These are phyloP conservation scores for Choloepus didactylus DNA, from an alignment of 2,797 vertebrate genomes.

Conservation along the genomic window DNA sequence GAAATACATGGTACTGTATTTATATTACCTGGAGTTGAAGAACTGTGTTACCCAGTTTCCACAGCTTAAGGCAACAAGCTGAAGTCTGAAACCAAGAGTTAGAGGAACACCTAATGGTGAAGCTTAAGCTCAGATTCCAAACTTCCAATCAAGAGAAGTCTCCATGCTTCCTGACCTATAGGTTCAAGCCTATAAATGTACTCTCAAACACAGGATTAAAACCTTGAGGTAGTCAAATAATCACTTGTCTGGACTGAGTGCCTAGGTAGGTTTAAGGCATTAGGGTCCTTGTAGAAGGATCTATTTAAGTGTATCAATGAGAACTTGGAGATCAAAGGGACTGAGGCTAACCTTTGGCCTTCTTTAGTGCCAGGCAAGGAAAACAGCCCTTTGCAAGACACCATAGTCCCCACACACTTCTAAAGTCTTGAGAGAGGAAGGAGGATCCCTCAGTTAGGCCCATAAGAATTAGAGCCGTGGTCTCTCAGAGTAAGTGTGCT, in stretches of 20 bases:
- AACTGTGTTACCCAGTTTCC: constrained; percentile 65
- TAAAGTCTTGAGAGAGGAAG: not conserved
- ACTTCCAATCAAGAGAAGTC: not conserved
- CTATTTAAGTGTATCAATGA: not conserved
- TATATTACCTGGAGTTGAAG: constrained; percentile 71
- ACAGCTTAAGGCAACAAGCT: constrained; percentile 58
- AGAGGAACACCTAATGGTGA: constrained; percentile 2
- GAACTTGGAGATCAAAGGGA: constrained; percentile 34
- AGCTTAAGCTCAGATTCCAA: not conserved
- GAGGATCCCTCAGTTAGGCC: not conserved
- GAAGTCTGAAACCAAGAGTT: constrained; percentile 46
- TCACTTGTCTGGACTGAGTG: not conserved
- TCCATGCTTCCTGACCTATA: constrained; percentile 6
- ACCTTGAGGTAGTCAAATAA: not conserved
- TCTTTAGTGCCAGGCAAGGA: not conserved
- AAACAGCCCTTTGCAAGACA: not conserved
- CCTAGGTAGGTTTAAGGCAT: not conserved
- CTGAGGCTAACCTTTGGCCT: not conserved
- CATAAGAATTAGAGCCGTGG: not conserved
- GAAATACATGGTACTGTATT: constrained; percentile 71
- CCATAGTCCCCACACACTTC: not conserved
- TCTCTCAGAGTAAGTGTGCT: not conserved
- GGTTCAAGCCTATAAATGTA: not conserved
- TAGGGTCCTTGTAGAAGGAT: not conserved
- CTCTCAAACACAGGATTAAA: constrained; percentile 24